Conservation (phyloP, 1,140 invertebrate genomes). For the Periplaneta americana region DNA sequence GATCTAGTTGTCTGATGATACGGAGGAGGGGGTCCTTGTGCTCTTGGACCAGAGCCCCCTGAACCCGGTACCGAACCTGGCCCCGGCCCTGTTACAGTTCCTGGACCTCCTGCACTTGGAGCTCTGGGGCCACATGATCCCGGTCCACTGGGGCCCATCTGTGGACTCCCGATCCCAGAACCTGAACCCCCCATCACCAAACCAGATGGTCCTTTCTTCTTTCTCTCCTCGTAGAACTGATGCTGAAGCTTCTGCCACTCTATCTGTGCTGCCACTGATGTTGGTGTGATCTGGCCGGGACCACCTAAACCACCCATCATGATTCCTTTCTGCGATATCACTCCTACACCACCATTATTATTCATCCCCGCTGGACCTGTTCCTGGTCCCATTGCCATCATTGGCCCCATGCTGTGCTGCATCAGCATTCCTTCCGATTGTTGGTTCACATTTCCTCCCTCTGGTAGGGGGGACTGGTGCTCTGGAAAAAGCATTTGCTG, state of each 20-base stretch:
- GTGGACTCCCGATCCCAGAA: constrained; percentile 23
- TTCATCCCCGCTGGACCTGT: not conserved
- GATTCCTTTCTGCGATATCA: constrained; percentile 29
- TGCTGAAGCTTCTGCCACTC: constrained; percentile 88
- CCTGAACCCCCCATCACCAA: constrained; percentile 37
- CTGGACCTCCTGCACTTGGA: constrained; percentile 27
- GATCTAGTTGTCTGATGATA: constrained; percentile 77
- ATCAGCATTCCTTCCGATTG: constrained; percentile 1
- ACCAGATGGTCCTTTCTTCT: constrained; percentile 36
- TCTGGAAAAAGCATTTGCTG: constrained; percentile 88
- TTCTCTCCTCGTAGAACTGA: constrained; percentile 69
- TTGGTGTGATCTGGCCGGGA: constrained; percentile 18
- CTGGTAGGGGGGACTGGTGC: constrained; percentile 41
- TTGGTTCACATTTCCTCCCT: constrained; percentile 22
- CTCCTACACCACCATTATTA: constrained; percentile 15
- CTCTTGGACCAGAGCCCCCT: constrained; percentile 47
- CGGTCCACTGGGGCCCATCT: constrained; percentile 21
- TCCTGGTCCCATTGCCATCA: not conserved
- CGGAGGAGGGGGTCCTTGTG: constrained; percentile 81
- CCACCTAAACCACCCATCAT: constrained; percentile 20
- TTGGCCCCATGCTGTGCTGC: not conserved
- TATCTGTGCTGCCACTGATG: constrained; percentile 48
- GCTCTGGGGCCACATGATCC: constrained; percentile 31
- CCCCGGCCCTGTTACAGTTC: constrained; percentile 22
- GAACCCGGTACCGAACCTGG: constrained; percentile 29